A percentile compares a stretch with the other conserved stretches of the same genome.
phyloP scores from a whole-genome alignment of 2,888 invertebrate genomes.

The Pristionchus entomophagus region DNA sequence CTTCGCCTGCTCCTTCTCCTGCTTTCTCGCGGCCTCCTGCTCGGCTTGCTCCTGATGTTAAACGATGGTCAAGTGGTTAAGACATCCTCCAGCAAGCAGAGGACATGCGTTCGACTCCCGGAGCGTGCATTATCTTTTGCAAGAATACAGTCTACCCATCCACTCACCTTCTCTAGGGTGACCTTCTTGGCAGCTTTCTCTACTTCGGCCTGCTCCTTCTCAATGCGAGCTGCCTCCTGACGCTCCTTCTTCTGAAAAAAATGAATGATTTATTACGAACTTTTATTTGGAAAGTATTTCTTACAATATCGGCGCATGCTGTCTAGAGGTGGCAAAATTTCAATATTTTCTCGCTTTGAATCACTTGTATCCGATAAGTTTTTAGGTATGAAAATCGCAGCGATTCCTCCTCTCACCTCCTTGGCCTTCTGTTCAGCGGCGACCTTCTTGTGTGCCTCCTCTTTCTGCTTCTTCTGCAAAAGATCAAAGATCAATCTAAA shows the following conservation, averaged over 20 bases:
- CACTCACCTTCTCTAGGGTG: conserved; percentile 18
- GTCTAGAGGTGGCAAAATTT: too few relatives aligned
- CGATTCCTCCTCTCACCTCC: conserved; percentile 35
- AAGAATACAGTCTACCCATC: neutral
- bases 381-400: too few relatives aligned
- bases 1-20: conserved; percentile 13
- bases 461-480: conserved; percentile 39
- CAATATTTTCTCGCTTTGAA: neutral
- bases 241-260: conserved; percentile 40
- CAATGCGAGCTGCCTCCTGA: conserved; percentile 48
- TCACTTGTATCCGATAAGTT: too few relatives aligned
- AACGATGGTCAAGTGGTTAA: too few relatives aligned
- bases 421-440: conserved; percentile 42
- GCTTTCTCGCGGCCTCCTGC: conserved; percentile 6
- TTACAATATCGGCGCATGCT: too few relatives aligned
- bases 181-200: conserved; percentile 46
- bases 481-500: neutral
- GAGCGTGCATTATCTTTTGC: too few relatives aligned
- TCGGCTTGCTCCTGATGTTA: conserved; percentile 14
- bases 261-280: neutral
- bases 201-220: conserved; percentile 53
- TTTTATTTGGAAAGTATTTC: neutral
- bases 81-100: too few relatives aligned
- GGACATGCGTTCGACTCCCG: too few relatives aligned
- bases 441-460: conserved; percentile 45